Evolutionary conservation across 2,888 invertebrate genomes (phyloP).

Genomic region (Argynnis bischoffii): DNA sequence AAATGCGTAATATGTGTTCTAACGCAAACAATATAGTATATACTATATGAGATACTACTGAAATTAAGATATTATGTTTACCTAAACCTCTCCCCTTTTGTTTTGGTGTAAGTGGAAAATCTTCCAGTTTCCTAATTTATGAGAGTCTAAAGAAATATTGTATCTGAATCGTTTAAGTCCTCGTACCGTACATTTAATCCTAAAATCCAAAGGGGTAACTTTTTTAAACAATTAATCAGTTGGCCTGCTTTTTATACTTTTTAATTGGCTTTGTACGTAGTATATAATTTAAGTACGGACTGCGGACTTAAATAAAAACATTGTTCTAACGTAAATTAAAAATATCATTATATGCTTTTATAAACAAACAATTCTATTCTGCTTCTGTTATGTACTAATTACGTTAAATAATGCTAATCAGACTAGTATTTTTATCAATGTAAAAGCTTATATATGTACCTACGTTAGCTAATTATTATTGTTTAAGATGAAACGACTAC

Average conservation of each 20-base stretch:
- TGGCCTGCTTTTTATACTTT: conserved; percentile 19
- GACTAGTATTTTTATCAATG: too few relatives aligned
- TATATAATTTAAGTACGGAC: not conserved
- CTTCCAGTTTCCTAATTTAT: conserved; percentile 77
- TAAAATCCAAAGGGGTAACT: conserved; percentile 77
- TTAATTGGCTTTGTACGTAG: conserved; percentile 6
- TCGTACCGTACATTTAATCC: conserved; percentile 77
- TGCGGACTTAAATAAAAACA: too few relatives aligned
- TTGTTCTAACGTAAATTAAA: too few relatives aligned
- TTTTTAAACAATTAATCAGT: conserved; percentile 50
- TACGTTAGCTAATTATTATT: too few relatives aligned
- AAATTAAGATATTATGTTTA: conserved; percentile 45
- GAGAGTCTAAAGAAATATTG: conserved; percentile 79
- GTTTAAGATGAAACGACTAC: too few relatives aligned
- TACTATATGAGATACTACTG: conserved; percentile 27
- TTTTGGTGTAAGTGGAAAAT: conserved; percentile 50
- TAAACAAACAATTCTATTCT: too few relatives aligned
- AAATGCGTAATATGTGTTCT: too few relatives aligned
- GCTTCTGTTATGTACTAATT: too few relatives aligned
- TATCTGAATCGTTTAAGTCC: conserved; percentile 81
- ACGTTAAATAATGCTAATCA: too few relatives aligned
- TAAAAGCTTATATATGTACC: too few relatives aligned
- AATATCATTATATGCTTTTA: too few relatives aligned
- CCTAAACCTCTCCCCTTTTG: conserved; percentile 54
- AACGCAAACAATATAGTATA: too few relatives aligned